These are phyloP conservation scores for Clavelina lepadiformis DNA, from an alignment of 23 tunicate species.

Conservation along the genomic window DNA sequence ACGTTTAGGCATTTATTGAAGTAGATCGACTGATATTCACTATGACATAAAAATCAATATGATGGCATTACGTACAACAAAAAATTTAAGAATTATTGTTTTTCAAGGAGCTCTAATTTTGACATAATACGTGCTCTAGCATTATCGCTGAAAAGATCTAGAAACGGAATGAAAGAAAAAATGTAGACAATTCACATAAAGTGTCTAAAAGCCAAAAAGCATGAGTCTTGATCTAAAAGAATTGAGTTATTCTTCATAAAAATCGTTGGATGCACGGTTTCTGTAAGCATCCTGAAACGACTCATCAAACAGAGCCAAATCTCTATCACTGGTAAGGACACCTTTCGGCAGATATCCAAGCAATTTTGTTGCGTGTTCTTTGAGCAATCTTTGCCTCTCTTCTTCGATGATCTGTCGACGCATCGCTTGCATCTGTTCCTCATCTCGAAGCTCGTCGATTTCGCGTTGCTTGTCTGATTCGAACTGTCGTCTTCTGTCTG, in stretches of 20 bases:
- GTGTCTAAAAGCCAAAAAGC: neutral
- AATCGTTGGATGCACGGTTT: conserved; percentile 44
- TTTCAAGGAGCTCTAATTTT: too few relatives aligned
- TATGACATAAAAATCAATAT: too few relatives aligned
- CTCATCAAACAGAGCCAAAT: conserved; percentile 72
- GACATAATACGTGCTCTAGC: too few relatives aligned
- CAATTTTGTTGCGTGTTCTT: conserved; percentile 85
- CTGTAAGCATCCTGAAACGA: conserved; percentile 63
- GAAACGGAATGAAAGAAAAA: too few relatives aligned
- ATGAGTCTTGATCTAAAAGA: neutral
- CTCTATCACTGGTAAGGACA: conserved; percentile 56
- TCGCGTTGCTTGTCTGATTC: conserved; percentile 72
- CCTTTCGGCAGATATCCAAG: conserved; percentile 98
- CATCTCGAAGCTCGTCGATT: conserved; percentile 54
- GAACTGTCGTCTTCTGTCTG: conserved; percentile 62
- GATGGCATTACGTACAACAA: too few relatives aligned
- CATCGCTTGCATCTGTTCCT: conserved; percentile 65
- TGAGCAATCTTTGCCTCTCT: conserved; percentile 87
- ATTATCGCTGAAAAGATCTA: too few relatives aligned
- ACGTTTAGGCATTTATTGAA: too few relatives aligned
- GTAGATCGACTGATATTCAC: too few relatives aligned
- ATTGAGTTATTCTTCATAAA: conserved; percentile 18
- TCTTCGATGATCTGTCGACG: conserved; percentile 89
- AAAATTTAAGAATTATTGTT: too few relatives aligned
- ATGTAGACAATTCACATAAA: too few relatives aligned